Conservation (phyloP, 2,888 invertebrate genomes). For the Lasius platythorax region DNA sequence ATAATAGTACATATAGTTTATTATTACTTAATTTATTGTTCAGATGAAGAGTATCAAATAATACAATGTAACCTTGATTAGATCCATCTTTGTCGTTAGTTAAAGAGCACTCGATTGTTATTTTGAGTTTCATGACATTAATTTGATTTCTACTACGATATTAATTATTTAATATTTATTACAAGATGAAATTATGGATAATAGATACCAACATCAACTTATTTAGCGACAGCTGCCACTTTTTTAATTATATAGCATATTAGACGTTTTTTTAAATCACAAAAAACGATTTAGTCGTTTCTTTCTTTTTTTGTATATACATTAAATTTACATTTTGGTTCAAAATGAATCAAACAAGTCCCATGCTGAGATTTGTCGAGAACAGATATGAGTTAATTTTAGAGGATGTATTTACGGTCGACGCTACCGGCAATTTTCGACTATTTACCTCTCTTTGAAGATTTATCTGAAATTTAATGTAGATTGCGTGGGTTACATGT, state of each 20-base stretch:
- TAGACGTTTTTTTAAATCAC: neutral
- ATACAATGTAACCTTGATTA: neutral
- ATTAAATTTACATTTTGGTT: neutral
- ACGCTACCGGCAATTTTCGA: conserved; percentile 24
- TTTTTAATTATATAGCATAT: no score
- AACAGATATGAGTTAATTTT: conserved; percentile 35
- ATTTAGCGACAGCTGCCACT: neutral
- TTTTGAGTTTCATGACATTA: neutral
- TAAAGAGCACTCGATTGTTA: neutral
- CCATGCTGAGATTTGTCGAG: neutral
- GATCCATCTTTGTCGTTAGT: neutral
- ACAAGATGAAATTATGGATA: neutral
- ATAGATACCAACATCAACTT: neutral
- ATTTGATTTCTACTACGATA: neutral
- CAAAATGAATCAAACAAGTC: neutral
- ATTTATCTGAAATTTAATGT: conserved; percentile 17
- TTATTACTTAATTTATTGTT: no score
- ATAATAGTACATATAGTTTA: no score
- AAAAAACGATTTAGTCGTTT: neutral
- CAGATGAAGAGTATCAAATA: neutral
- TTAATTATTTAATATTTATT: neutral
- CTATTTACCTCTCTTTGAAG: conserved; percentile 30
- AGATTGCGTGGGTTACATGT: neutral
- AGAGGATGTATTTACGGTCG: conserved; percentile 43
- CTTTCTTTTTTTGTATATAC: neutral